A percentile compares a stretch with the other conserved stretches of the same genome.
These are phyloP conservation scores for Eutolmus rufibarbis DNA, from an alignment of 2,888 invertebrate species.

Conservation along the genomic window DNA sequence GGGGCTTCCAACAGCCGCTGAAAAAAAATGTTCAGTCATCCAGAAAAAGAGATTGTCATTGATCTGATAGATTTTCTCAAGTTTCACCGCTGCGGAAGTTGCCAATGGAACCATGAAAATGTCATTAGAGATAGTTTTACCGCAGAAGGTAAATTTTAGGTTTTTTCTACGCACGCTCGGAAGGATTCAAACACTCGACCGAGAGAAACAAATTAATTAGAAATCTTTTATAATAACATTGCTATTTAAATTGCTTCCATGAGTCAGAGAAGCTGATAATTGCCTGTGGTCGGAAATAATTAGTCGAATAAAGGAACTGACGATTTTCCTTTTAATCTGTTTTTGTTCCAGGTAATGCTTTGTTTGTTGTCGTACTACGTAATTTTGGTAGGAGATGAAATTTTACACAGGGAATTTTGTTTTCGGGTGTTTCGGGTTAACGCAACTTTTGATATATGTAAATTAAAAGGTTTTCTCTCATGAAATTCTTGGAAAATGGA, in stretches of 20 bases:
- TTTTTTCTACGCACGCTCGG: neutral
- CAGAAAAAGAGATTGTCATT: constrained; percentile 17
- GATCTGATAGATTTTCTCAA: constrained; percentile 15
- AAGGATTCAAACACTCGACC: neutral
- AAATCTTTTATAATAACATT: neutral
- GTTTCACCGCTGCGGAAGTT: neutral
- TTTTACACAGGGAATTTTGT: neutral
- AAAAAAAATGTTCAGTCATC: neutral
- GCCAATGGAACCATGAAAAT: constrained; percentile 19
- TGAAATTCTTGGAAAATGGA: neutral
- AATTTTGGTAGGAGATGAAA: neutral
- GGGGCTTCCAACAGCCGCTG: neutral
- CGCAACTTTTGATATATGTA: neutral
- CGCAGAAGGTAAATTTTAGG: neutral
- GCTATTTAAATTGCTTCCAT: neutral
- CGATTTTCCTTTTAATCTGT: neutral
- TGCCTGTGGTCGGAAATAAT: neutral
- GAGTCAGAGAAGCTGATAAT: neutral
- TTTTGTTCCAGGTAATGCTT: neutral
- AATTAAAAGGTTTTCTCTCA: neutral
- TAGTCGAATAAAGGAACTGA: neutral
- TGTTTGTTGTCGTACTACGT: neutral
- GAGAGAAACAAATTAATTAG: neutral
- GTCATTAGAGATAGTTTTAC: neutral
- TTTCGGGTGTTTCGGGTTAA: neutral